phyloP scores from a whole-genome alignment of 2,113 vertebrate genomes.

The Mormyrus lacerda region DNA sequence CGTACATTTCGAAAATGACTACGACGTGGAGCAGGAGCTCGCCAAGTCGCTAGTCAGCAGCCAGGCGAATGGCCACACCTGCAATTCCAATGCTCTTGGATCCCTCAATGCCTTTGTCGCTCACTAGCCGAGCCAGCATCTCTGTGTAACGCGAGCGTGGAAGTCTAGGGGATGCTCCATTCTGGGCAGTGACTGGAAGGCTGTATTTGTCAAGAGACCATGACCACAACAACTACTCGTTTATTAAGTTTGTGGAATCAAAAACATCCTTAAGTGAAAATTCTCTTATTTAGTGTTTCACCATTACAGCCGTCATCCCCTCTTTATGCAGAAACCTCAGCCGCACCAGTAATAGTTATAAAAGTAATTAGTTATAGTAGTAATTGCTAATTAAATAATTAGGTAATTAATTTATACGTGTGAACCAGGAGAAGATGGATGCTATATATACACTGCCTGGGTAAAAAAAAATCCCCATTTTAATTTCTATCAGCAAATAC shows the following conservation, averaged over 20 bases:
- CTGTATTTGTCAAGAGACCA: background rate
- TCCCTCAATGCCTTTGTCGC: background rate
- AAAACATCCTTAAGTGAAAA: background rate
- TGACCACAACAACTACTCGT: background rate
- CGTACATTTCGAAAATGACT: background rate
- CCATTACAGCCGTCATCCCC: background rate
- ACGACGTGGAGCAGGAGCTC: background rate
- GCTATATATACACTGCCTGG: background rate
- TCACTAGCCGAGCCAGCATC: background rate
- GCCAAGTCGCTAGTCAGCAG: background rate
- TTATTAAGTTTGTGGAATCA: background rate
- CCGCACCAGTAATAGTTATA: background rate
- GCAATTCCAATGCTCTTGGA: background rate
- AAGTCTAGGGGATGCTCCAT: no score
- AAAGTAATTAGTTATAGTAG: background rate
- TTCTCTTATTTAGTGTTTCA: background rate
- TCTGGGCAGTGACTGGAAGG: background rate
- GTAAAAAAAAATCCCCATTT: no score
- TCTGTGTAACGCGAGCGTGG: background rate
- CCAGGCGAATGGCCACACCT: background rate
- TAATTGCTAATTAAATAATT: background rate
- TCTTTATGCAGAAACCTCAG: background rate
- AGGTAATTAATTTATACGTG: background rate
- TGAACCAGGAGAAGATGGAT: background rate
- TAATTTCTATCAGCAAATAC: no score